Conservation (phyloP, 2,113 vertebrate genomes). For the Podilymbus podiceps region DNA sequence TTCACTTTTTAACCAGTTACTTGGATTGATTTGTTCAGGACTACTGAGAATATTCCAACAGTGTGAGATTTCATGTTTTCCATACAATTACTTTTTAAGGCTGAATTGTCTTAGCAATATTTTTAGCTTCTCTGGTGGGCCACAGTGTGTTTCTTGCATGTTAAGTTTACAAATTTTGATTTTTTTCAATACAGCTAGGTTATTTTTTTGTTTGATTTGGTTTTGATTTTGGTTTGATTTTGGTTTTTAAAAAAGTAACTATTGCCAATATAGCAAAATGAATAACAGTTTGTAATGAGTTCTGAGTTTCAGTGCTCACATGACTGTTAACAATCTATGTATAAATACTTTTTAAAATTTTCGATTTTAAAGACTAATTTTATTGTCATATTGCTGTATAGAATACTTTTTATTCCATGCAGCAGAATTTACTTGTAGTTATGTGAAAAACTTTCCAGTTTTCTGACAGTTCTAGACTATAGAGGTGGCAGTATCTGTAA, state of each 20-base stretch:
- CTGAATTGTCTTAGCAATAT: not conserved
- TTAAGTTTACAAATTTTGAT: not conserved
- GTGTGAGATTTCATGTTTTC: not conserved
- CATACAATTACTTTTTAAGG: not conserved
- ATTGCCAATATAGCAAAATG: not conserved
- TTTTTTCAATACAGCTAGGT: not conserved
- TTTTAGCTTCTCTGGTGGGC: not conserved
- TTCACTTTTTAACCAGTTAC: not conserved
- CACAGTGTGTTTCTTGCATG: not conserved
- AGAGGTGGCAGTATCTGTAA: not conserved
- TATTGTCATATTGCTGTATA: not conserved
- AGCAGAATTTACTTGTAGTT: not conserved
- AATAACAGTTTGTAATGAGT: not conserved
- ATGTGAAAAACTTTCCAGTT: not conserved
- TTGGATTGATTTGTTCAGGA: not conserved
- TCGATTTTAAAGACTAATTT: not conserved
- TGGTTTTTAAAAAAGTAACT: not conserved
- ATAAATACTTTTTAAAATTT: not conserved
- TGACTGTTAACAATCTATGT: not conserved
- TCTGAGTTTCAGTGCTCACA: not conserved
- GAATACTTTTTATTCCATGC: not conserved
- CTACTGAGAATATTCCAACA: not conserved
- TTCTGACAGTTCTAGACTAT: not conserved
- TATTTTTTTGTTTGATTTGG: too few species aligned
- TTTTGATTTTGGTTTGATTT: too few species aligned